phyloP scores from a whole-genome alignment of 2,888 invertebrate genomes.

The Scaptomyza parva region DNA sequence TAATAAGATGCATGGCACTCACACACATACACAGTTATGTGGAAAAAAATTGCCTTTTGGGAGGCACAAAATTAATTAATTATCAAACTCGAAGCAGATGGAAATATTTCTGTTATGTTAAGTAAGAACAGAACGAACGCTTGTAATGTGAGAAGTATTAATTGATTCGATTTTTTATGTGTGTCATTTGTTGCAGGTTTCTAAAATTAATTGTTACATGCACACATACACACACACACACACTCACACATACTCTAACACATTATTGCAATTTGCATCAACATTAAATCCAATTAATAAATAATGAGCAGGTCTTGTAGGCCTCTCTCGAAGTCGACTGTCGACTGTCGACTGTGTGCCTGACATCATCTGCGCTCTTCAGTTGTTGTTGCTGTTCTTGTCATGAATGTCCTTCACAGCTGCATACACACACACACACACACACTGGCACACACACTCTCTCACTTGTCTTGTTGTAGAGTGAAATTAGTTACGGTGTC shows the following conservation, averaged over 20 bases:
- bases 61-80: constrained; percentile 6
- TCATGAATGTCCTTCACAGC: constrained; percentile 57
- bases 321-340: too few relatives aligned
- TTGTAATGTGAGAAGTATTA: too few relatives aligned
- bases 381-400: constrained; percentile 26
- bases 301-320: constrained; percentile 57
- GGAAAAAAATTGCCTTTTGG: constrained; percentile 1
- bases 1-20: background rate
- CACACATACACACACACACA: background rate
- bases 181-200: too few relatives aligned
- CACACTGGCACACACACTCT: background rate
- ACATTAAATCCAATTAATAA: constrained; percentile 68
- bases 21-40: background rate
- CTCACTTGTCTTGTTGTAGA: constrained; percentile 11
- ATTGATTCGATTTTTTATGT: too few relatives aligned
- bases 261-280: constrained; percentile 38
- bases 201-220: constrained; percentile 31
- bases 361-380: constrained; percentile 42
- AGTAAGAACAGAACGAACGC: too few relatives aligned
- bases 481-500: constrained; percentile 77
- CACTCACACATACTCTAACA: background rate
- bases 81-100: constrained; percentile 7
- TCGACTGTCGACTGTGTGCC: constrained; percentile 16
- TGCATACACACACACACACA: constrained; percentile 7
- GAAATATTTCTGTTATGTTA: constrained; percentile 29